Evolutionary conservation across 2,888 invertebrate genomes (phyloP).

Genomic region (Eilema griseolum): DNA sequence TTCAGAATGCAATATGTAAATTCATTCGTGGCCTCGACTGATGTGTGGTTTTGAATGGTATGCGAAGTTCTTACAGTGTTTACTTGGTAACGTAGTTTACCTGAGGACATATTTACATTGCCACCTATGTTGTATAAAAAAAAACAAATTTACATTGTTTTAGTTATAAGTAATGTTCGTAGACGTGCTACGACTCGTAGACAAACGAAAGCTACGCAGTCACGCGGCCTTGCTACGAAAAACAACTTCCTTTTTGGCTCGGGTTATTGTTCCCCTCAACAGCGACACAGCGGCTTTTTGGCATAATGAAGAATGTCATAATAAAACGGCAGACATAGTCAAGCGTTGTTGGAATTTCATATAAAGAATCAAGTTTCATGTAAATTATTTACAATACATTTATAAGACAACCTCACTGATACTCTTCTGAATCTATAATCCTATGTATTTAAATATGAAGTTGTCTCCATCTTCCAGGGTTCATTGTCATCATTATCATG

Average conservation of each 20-base stretch:
- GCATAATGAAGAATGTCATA: conserved; percentile 20
- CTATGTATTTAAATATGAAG: background rate
- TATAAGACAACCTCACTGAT: background rate
- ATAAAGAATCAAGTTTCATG: background rate
- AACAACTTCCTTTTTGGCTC: conserved; percentile 51
- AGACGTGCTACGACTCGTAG: conserved; percentile 52
- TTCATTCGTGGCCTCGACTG: conserved; percentile 63
- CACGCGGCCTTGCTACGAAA: conserved; percentile 54
- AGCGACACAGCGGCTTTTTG: conserved; percentile 31
- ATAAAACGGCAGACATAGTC: conserved; percentile 5
- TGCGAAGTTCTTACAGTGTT: conserved; percentile 55
- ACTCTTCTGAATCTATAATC: background rate
- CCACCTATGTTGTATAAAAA: no score
- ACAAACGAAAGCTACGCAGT: conserved; percentile 45
- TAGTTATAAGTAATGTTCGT: conserved; percentile 15
- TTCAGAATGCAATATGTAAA: conserved; percentile 78
- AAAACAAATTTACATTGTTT: conserved; percentile 14
- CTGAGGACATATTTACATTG: conserved; percentile 12
- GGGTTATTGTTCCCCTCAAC: conserved; percentile 38
- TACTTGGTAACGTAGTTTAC: conserved; percentile 33
- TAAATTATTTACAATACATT: background rate
- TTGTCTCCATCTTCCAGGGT: background rate
- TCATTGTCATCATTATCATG: background rate
- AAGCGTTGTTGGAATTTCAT: conserved; percentile 5
- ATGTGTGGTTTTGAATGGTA: conserved; percentile 58